Percentiles rank a stretch among this genome's conserved stretches.
These are phyloP conservation scores for Albula glossodonta DNA, from an alignment of 2,113 vertebrate genomes.

Conservation along the genomic window DNA sequence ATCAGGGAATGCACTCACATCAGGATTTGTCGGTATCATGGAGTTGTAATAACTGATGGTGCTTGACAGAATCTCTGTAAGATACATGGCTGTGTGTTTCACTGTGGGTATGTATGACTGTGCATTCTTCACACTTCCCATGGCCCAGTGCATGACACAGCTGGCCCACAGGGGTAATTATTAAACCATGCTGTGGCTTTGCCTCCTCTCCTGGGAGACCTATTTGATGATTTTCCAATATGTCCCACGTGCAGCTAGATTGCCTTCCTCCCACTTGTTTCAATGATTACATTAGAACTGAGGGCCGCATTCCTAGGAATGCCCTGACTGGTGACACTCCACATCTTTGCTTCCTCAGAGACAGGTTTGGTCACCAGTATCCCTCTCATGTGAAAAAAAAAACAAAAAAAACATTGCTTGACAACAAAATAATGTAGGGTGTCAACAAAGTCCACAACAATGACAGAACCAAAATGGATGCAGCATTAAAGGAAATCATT, in stretches of 20 bases:
- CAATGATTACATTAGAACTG: not conserved
- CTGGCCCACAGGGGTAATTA: slow-evolving; percentile 71
- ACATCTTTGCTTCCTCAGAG: not conserved
- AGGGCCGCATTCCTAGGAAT: not conserved
- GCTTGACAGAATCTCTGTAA: not conserved
- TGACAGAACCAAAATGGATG: too few relatives aligned
- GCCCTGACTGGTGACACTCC: not conserved
- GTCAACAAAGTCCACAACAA: too few relatives aligned
- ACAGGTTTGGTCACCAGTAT: not conserved
- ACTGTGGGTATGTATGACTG: not conserved
- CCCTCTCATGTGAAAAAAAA: not conserved
- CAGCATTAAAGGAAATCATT: too few relatives aligned
- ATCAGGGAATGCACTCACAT: too few relatives aligned
- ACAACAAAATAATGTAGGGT: too few relatives aligned
- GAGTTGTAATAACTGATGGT: not conserved
- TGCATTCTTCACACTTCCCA: not conserved
- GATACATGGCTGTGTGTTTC: not conserved
- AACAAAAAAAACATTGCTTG: too few relatives aligned
- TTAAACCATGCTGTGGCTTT: slow-evolving; percentile 64
- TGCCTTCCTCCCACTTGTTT: slow-evolving; percentile 44
- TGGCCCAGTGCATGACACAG: slow-evolving; percentile 13
- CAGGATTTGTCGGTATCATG: too few relatives aligned
- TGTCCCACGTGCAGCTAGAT: slow-evolving; percentile 60
- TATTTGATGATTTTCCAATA: slow-evolving; percentile 72
- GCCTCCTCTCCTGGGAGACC: slow-evolving; percentile 57